Conservation (phyloP, 2,888 invertebrate species). For the Platerodrilus igneus region DNA sequence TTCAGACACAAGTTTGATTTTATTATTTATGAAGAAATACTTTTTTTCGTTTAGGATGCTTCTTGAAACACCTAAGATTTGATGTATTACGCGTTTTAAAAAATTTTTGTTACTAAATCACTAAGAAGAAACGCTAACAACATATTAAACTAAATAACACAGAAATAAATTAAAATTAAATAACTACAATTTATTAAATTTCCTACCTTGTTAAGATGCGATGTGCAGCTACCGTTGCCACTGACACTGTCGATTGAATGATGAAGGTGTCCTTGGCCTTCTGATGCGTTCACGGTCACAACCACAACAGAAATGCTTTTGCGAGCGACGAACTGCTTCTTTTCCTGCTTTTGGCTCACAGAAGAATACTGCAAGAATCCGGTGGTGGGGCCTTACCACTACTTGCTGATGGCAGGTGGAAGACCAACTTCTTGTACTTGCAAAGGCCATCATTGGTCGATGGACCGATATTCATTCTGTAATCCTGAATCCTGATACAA, state of each 20-base stretch:
- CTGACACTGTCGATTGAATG: conserved; percentile 40
- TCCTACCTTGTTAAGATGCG: too few relatives aligned
- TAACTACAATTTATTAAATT: too few relatives aligned
- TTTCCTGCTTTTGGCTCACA: conserved; percentile 42
- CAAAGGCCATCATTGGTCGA: conserved; percentile 37
- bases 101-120: too few relatives aligned
- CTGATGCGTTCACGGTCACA: conserved; percentile 47
- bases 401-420: conserved; percentile 42
- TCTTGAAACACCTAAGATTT: too few relatives aligned
- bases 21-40: too few relatives aligned
- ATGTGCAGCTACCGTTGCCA: conserved; percentile 31
- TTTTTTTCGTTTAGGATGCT: too few relatives aligned
- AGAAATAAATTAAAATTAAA: too few relatives aligned
- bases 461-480: conserved; percentile 25
- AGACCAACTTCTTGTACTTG: conserved; percentile 31
- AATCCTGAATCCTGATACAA: conserved; percentile 21
- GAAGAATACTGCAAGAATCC: conserved; percentile 34
- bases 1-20: too few relatives aligned
- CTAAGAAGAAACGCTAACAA: too few relatives aligned
- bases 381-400: conserved; percentile 43
- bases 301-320: conserved; percentile 48
- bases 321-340: conserved; percentile 47
- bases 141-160: too few relatives aligned
- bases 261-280: conserved; percentile 45
- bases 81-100: too few relatives aligned